Percentiles rank a stretch among this genome's conserved stretches.
Conservation (phyloP, 2,797 vertebrate genomes). For the Xyrichtys novacula region DNA sequence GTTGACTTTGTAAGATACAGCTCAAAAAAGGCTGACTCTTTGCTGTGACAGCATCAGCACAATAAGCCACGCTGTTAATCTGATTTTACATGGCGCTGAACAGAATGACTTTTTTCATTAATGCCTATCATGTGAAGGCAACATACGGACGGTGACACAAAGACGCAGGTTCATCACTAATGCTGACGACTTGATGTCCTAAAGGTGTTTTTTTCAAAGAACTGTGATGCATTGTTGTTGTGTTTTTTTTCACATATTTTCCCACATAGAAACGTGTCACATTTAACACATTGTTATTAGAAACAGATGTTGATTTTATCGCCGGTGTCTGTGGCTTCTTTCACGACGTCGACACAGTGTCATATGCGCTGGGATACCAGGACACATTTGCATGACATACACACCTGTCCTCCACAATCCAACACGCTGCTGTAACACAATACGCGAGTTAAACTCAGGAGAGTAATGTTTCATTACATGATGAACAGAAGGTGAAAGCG, state of each 20-base stretch:
- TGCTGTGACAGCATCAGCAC: constrained; percentile 50
- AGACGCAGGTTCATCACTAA: constrained; percentile 71
- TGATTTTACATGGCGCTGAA: constrained; percentile 55
- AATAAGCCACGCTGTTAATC: constrained; percentile 50
- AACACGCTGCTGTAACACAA: constrained; percentile 60
- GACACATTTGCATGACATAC: constrained; percentile 77
- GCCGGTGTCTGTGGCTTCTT: constrained; percentile 71
- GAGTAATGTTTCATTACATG: constrained; percentile 79
- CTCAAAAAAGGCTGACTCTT: constrained; percentile 29
- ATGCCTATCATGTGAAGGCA: constrained; percentile 67
- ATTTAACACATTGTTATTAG: constrained; percentile 82
- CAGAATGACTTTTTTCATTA: constrained; percentile 69
- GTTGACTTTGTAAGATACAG: constrained; percentile 23
- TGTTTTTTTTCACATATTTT: constrained; percentile 55
- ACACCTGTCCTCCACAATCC: constrained; percentile 77
- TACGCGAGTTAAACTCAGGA: constrained; percentile 70
- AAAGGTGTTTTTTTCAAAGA: constrained; percentile 66
- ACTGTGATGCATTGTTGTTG: constrained; percentile 65
- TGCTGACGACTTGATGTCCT: constrained; percentile 76
- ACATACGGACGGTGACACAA: constrained; percentile 76
- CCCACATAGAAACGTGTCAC: constrained; percentile 76
- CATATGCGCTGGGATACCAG: constrained; percentile 71
- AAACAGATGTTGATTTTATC: constrained; percentile 84
- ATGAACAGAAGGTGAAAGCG: constrained; percentile 76
- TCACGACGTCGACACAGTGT: constrained; percentile 76